These are phyloP conservation scores for Ormyrus pomaceus DNA, from an alignment of 2,888 invertebrate genomes.

Conservation along the genomic window DNA sequence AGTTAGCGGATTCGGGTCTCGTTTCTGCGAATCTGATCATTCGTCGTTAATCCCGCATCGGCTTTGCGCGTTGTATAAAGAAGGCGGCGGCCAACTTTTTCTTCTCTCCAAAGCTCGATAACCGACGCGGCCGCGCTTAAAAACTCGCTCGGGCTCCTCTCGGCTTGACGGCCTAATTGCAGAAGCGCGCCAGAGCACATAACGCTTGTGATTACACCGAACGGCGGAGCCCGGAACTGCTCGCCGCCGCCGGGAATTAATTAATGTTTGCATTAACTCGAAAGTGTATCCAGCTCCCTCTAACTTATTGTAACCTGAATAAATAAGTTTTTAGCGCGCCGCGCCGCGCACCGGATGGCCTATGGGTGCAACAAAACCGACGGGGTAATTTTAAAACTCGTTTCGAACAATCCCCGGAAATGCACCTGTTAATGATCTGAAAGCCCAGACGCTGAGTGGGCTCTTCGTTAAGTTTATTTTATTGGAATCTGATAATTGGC, in stretches of 20 bases:
- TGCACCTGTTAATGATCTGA: conserved; percentile 9
- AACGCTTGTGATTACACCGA: conserved; percentile 36
- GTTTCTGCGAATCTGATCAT: conserved; percentile 12
- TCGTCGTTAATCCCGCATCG: too few species aligned
- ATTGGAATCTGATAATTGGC: conserved; percentile 29
- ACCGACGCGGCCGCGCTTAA: too few species aligned
- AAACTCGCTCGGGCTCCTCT: too few species aligned
- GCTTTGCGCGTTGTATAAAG: too few species aligned
- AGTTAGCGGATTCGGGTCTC: conserved; percentile 24
- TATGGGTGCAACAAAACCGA: neutral
- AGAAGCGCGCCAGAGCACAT: too few species aligned
- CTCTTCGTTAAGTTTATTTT: conserved; percentile 10
- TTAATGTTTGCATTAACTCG: conserved; percentile 53
- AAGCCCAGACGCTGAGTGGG: neutral
- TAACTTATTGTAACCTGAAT: conserved; percentile 52
- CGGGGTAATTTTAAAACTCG: conserved; percentile 32
- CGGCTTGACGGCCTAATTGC: too few species aligned
- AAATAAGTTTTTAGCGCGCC: conserved; percentile 39
- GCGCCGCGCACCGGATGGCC: neutral
- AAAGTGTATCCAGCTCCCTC: conserved; percentile 33
- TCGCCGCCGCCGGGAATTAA: conserved; percentile 44
- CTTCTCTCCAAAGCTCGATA: too few species aligned
- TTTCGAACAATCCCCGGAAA: neutral
- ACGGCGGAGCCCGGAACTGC: neutral
- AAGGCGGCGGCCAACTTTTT: too few species aligned